phyloP scores from a whole-genome alignment of 2,113 vertebrate species.

The Notarius quadriscutis region DNA sequence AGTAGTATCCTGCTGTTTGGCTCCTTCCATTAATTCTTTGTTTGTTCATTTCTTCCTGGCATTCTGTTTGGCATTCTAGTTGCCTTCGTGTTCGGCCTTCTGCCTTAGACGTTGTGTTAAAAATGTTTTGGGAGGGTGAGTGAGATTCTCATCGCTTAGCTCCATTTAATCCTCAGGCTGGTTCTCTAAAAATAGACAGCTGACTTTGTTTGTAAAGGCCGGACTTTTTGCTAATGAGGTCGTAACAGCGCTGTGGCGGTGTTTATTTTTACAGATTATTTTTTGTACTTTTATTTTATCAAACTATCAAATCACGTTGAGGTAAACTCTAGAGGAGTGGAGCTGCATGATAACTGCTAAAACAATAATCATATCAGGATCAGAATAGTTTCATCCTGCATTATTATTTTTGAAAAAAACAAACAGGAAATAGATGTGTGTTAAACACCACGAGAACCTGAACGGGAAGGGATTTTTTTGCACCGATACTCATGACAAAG shows the following conservation, averaged over 20 bases:
- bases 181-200: slow-evolving; percentile 2
- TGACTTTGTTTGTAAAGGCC: not conserved
- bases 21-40: slow-evolving; percentile 75
- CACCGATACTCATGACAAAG: too few relatives aligned
- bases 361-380: not conserved
- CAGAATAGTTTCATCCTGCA: not conserved
- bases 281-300: not conserved
- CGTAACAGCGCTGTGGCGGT: not conserved
- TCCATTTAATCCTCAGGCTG: not conserved
- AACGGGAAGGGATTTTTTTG: too few relatives aligned
- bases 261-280: not conserved
- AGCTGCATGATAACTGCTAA: not conserved
- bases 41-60: slow-evolving; percentile 81
- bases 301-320: not conserved
- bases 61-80: slow-evolving; percentile 74
- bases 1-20: slow-evolving; percentile 64
- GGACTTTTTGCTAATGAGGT: slow-evolving; percentile 3
- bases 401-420: not conserved
- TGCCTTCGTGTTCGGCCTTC: slow-evolving; percentile 72
- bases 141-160: slow-evolving; percentile 5
- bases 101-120: slow-evolving; percentile 58
- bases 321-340: not conserved
- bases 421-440: not conserved
- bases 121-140: slow-evolving; percentile 28
- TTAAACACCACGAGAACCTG: too few relatives aligned